Conservation (phyloP, 2,888 invertebrate genomes). For the Nectonema munidae region DNA sequence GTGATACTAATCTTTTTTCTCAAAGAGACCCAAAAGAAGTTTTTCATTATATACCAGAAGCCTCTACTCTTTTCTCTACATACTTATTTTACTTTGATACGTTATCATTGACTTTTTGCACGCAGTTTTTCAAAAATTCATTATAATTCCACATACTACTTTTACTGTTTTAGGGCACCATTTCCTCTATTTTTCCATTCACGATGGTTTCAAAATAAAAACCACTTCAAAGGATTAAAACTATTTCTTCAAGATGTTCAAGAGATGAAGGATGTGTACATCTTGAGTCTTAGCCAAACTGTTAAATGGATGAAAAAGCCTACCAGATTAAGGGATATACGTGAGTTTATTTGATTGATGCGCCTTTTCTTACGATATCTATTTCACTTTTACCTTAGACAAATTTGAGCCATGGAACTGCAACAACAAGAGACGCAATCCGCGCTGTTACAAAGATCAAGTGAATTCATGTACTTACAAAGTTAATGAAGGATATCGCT, state of each 20-base stretch:
- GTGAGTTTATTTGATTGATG: neutral
- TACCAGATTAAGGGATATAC: too few relatives aligned
- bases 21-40: too few relatives aligned
- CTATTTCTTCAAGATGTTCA: neutral
- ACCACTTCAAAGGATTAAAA: neutral
- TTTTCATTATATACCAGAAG: too few relatives aligned
- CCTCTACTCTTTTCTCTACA: too few relatives aligned
- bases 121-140: too few relatives aligned
- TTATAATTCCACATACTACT: too few relatives aligned
- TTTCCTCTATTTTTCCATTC: constrained; percentile 10
- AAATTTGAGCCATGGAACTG: neutral
- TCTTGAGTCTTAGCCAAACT: constrained; percentile 42
- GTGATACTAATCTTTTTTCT: too few relatives aligned
- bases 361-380: neutral
- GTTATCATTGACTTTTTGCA: too few relatives aligned
- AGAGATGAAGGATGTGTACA: constrained; percentile 36
- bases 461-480: constrained; percentile 1
- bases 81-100: too few relatives aligned
- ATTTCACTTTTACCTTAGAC: neutral
- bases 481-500: neutral
- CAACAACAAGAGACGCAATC: neutral
- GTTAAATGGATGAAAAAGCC: constrained; percentile 48
- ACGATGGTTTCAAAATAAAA: constrained; percentile 6
- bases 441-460: neutral
- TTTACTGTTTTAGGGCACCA: constrained; percentile 9